These are phyloP conservation scores for Manduca sexta DNA, from an alignment of 1,140 invertebrate species.

Conservation along the genomic window DNA sequence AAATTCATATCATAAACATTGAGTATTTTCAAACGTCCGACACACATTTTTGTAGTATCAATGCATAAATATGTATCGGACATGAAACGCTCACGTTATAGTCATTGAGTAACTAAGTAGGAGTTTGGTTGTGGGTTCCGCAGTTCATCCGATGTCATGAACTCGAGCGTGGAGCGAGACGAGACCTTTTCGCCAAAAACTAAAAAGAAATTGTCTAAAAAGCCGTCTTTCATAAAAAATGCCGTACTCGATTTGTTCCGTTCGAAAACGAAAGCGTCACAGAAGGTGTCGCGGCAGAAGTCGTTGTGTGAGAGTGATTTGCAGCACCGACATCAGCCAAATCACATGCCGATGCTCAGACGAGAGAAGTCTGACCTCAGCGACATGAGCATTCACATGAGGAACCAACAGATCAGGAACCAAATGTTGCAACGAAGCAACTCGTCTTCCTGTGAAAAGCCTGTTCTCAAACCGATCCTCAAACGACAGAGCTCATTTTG, in stretches of 20 bases:
- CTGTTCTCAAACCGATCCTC: slow-evolving; percentile 62
- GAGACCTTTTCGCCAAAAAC: slow-evolving; percentile 70
- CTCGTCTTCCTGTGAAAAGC: slow-evolving; percentile 69
- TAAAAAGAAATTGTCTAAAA: slow-evolving; percentile 74
- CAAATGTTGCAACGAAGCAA: slow-evolving; percentile 70
- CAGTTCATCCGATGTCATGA: slow-evolving; percentile 69
- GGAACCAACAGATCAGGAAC: slow-evolving; percentile 58
- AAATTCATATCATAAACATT: slow-evolving; percentile 49
- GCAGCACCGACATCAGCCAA: slow-evolving; percentile 49
- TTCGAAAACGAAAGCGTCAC: slow-evolving; percentile 69
- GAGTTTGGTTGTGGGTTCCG: slow-evolving; percentile 70
- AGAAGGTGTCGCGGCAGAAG: slow-evolving; percentile 68
- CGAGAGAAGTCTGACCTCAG: slow-evolving; percentile 65
- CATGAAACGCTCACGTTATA: slow-evolving; percentile 36
- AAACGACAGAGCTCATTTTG: slow-evolving; percentile 71
- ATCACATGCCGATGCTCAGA: slow-evolving; percentile 51
- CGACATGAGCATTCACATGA: slow-evolving; percentile 51
- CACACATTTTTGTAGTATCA: slow-evolving; percentile 22
- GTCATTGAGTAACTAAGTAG: slow-evolving; percentile 69
- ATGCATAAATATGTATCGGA: slow-evolving; percentile 29
- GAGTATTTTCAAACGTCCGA: slow-evolving; percentile 43
- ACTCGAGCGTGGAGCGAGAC: slow-evolving; percentile 66
- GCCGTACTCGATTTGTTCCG: slow-evolving; percentile 71
- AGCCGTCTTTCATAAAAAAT: slow-evolving; percentile 72
- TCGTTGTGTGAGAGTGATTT: slow-evolving; percentile 67